Base-by-base conservation (phyloP, 2,888 invertebrate species). In the Biston betularia region DNA sequence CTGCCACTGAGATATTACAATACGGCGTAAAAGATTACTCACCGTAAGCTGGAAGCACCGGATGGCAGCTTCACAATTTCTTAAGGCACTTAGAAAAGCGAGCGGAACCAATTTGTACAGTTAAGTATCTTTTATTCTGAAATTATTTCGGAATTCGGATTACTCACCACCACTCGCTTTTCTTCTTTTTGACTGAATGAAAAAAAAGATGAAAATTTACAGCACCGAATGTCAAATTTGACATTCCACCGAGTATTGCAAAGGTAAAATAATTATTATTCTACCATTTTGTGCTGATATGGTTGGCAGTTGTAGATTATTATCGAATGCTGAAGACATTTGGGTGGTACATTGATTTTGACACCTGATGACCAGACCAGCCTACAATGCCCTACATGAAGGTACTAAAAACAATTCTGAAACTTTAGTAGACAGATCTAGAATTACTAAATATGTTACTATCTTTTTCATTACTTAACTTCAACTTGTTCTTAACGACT, bases 81-180 rank as follows among this genome's bases (percentile, higher is more conserved):
- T 38, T 58, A 68, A 72, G 63, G 66, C 72, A 72, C 70, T 74
- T 65, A 58, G 62, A 61, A 69, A 70, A 70, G 71, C 67, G 69
- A 65, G 63, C 34, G 49, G 61, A 65, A 62, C 54, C 50, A 42
- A 42, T 54, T 69, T 12, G 50, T 63, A 65, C 52, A 48, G 55
- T 35, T 69, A 60, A 61, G 67, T 77, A 76, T 76, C 77, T 76
- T 69, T 72, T 79, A 53, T 63, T 61, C 65, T 55, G 70, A 62
- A 81, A 80, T 82, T 58, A 49, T 49, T 57, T 48, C 35, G 38
- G 75, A 49, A 42, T 57, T 48, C 35, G 38, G 75, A 87, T 84
- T 86, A 90, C 89, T 90, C 89, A 90, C 90, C 89, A 77, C 85
- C 81, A 77, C 71, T 79, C 79, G 79, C 81, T 85, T 83, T 81